Evolutionary conservation across 2,797 vertebrate species (phyloP).

Genomic region (Tapera naevia): DNA sequence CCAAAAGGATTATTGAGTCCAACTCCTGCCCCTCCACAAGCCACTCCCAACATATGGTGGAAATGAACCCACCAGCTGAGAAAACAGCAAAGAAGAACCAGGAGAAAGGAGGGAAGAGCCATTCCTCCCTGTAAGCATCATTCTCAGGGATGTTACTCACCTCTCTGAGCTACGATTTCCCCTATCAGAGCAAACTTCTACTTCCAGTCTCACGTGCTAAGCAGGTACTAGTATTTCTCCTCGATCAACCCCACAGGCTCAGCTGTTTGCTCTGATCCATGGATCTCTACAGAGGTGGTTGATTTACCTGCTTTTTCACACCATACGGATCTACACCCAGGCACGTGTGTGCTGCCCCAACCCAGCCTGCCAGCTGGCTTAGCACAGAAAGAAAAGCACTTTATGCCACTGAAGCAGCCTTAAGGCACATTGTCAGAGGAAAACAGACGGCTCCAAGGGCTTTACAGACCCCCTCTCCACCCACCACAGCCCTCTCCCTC

Average conservation of each 20-base stretch:
- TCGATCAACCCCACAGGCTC: too few relatives aligned
- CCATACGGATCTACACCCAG: fast-evolving
- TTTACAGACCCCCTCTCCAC: neutral
- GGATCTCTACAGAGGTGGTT: neutral
- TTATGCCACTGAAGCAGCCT: neutral
- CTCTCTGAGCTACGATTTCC: neutral
- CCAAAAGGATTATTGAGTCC: too few relatives aligned
- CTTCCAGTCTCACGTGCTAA: fast-evolving
- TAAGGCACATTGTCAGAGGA: fast-evolving
- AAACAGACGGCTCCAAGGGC: neutral
- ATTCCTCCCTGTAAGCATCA: fast-evolving
- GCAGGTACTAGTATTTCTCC: too few relatives aligned
- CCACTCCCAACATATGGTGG: too few relatives aligned
- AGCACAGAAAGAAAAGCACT: neutral
- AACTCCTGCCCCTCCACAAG: too few relatives aligned
- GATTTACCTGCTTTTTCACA: neutral
- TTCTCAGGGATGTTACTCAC: fast-evolving
- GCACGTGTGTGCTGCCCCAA: neutral
- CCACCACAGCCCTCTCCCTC: neutral
- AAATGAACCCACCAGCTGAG: fast-evolving
- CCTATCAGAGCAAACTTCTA: neutral
- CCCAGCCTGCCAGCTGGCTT: fast-evolving
- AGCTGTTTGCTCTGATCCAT: neutral
- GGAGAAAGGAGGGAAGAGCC: neutral
- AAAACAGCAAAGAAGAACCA: neutral